phyloP scores from a whole-genome alignment of 35 echinoderm and acorn worm species.

The Holothuria glaberrima region DNA sequence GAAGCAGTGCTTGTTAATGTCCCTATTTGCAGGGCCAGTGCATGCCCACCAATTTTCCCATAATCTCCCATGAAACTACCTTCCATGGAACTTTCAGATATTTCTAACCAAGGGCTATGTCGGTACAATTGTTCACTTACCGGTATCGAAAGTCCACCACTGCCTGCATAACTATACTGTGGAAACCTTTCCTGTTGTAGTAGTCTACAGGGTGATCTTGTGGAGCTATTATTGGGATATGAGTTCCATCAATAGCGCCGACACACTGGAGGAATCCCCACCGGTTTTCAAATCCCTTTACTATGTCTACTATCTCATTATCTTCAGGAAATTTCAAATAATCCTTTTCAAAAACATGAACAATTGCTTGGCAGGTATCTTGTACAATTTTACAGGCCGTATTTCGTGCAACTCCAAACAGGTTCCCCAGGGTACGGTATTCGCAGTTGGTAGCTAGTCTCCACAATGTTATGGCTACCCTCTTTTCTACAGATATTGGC shows the following conservation, averaged over 20 bases:
- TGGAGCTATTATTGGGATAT: constrained; percentile 60
- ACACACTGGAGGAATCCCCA: constrained; percentile 67
- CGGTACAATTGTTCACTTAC: neutral
- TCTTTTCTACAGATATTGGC: constrained; percentile 27
- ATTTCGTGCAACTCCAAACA: constrained; percentile 65
- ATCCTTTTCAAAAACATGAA: too few relatives aligned
- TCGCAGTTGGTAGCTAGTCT: constrained; percentile 56
- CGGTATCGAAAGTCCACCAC: constrained; percentile 66
- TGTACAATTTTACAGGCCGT: constrained; percentile 58
- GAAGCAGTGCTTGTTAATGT: too few relatives aligned
- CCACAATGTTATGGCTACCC: constrained; percentile 66
- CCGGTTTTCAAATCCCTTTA: constrained; percentile 49
- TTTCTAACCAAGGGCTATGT: too few relatives aligned
- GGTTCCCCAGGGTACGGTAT: constrained; percentile 61
- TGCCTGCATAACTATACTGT: constrained; percentile 42
- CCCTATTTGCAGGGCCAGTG: too few relatives aligned
- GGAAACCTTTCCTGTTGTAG: constrained; percentile 59
- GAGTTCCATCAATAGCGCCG: constrained; percentile 67
- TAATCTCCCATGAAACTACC: too few relatives aligned
- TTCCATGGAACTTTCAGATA: too few relatives aligned
- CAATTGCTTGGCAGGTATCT: too few relatives aligned
- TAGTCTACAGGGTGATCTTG: constrained; percentile 33
- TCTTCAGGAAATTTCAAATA: neutral
- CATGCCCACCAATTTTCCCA: too few relatives aligned
- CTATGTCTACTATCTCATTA: neutral